These are phyloP conservation scores for Pasiphila rectangulata DNA, from an alignment of 2,888 invertebrate genomes.

Conservation along the genomic window DNA sequence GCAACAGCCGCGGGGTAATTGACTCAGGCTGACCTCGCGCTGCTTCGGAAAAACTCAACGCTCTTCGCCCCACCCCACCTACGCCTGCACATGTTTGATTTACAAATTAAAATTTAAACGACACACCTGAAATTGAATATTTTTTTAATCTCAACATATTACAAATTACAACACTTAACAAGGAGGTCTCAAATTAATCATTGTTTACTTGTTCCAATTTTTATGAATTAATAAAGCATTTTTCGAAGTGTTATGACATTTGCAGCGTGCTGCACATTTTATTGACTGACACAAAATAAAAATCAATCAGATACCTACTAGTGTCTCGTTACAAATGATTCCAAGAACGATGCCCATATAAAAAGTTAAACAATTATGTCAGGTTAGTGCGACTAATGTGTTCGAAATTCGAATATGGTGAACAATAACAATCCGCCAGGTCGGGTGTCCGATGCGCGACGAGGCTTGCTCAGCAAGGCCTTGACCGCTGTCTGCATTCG, in stretches of 20 bases:
- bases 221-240: neutral
- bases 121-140: conserved; percentile 12
- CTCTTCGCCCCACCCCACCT: conserved; percentile 52
- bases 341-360: conserved; percentile 15
- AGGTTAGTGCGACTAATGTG: conserved; percentile 32
- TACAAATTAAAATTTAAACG: conserved; percentile 15
- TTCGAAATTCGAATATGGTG: conserved; percentile 41
- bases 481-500: conserved; percentile 61
- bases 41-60: conserved; percentile 69
- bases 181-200: neutral
- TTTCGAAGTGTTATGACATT: neutral
- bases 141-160: no score
- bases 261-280: neutral
- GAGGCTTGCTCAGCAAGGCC: conserved; percentile 58
- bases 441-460: conserved; percentile 59
- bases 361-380: conserved; percentile 24
- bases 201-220: neutral
- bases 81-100: conserved; percentile 31
- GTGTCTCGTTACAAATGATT: conserved; percentile 11
- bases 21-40: conserved; percentile 83
- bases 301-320: conserved; percentile 7
- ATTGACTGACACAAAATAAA: neutral
- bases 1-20: conserved; percentile 79
- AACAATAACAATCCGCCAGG: conserved; percentile 44
- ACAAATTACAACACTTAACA: no score